A percentile compares a stretch with the other conserved stretches of the same genome.
Conservation (phyloP, 2,797 vertebrate species). For the Ptychobarbus kaznakovi region DNA sequence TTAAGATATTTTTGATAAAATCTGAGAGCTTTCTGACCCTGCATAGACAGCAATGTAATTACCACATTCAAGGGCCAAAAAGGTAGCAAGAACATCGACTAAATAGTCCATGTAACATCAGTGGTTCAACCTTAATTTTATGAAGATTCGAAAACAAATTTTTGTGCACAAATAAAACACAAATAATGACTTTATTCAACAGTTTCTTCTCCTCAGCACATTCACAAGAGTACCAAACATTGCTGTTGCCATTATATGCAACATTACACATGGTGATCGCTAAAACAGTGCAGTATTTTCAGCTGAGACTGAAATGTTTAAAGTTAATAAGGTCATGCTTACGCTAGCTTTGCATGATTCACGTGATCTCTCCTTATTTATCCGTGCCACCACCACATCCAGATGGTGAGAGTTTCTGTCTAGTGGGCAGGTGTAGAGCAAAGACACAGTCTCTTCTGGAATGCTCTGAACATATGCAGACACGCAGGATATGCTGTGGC, state of each 20-base stretch:
- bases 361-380: conserved; percentile 61
- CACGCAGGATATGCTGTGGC: conserved; percentile 69
- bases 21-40: too few relatives aligned
- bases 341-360: conserved; percentile 63
- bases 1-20: too few relatives aligned
- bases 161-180: too few relatives aligned
- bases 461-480: conserved; percentile 73
- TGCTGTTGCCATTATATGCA: background rate
- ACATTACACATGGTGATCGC: background rate
- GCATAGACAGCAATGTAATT: too few relatives aligned
- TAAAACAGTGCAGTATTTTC: conserved; percentile 2
- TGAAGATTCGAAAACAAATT: too few relatives aligned
- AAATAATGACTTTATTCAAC: too few relatives aligned
- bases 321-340: conserved; percentile 20
- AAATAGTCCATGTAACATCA: too few relatives aligned
- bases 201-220: too few relatives aligned
- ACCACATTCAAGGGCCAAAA: too few relatives aligned
- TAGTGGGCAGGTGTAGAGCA: conserved; percentile 63
- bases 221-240: too few relatives aligned
- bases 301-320: conserved; percentile 22
- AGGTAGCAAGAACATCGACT: too few relatives aligned
- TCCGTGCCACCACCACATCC: conserved; percentile 63
- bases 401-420: conserved; percentile 70
- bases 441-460: conserved; percentile 50
- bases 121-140: too few relatives aligned